Percentiles rank a stretch among this genome's conserved stretches.
Conservation (phyloP, 92 coral and sea anemone species). For the Epizoanthus rinbou region DNA sequence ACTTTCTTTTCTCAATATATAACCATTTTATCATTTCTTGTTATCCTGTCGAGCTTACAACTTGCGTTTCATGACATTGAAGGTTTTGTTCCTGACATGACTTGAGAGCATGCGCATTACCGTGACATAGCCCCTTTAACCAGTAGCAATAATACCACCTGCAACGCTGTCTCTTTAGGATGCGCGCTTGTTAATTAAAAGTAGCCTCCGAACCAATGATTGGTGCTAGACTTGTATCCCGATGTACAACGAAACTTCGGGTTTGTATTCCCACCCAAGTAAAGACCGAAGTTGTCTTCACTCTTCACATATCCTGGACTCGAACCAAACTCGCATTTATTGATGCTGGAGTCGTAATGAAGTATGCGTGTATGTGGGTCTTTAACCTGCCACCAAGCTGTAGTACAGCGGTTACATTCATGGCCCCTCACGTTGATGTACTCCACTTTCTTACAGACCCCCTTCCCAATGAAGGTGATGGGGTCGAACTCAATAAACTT, state of each 20-base stretch:
- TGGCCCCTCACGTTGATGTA: constrained; percentile 60
- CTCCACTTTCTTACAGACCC: constrained; percentile 51
- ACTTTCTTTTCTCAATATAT: too few species aligned
- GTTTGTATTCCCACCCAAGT: neutral
- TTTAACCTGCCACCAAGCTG: constrained; percentile 61
- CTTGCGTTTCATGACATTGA: too few species aligned
- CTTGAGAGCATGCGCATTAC: too few species aligned
- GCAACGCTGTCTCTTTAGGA: too few species aligned
- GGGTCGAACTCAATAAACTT: constrained; percentile 49
- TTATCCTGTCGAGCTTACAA: too few species aligned
- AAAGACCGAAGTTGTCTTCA: constrained; percentile 2
- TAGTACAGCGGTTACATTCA: constrained; percentile 59
- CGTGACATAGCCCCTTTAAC: too few species aligned
- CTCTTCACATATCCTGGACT: neutral
- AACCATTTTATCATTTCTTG: too few species aligned
- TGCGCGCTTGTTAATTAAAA: too few species aligned
- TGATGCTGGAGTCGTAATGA: constrained; percentile 32
- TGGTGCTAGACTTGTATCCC: too few species aligned
- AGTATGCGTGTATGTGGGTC: neutral
- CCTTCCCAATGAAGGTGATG: constrained; percentile 39
- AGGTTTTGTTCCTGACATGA: too few species aligned
- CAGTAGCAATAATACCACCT: too few species aligned
- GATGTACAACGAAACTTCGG: neutral
- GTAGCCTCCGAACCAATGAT: too few species aligned
- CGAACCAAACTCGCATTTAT: neutral